phyloP scores from a whole-genome alignment of 2,888 invertebrate species.

The Andrena hattorfiana region DNA sequence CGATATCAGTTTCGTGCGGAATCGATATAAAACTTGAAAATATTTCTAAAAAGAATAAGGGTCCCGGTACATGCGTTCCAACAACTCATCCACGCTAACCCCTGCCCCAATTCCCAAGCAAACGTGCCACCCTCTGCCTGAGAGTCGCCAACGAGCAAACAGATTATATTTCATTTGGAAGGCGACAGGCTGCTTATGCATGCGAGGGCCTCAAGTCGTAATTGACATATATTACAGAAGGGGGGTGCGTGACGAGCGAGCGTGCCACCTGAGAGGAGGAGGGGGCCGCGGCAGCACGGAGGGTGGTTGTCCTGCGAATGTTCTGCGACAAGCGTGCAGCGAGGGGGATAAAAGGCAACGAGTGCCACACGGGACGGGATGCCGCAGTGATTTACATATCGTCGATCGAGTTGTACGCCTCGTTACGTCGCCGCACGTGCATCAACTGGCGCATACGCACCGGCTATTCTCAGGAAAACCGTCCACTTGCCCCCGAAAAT shows the following conservation, averaged over 20 bases:
- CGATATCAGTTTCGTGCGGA: constrained; percentile 27
- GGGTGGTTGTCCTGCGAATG: constrained; percentile 63
- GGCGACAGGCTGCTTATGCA: constrained; percentile 29
- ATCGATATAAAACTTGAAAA: background rate
- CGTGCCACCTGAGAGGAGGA: constrained; percentile 12
- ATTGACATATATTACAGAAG: constrained; percentile 57
- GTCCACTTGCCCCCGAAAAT: constrained; percentile 33
- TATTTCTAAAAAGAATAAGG: background rate
- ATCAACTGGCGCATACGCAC: constrained; percentile 32
- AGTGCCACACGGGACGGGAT: constrained; percentile 57
- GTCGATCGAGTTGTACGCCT: constrained; percentile 50
- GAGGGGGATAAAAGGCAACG: constrained; percentile 56
- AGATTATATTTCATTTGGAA: constrained; percentile 26
- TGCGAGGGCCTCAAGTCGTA: constrained; percentile 45
- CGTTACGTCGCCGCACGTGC: background rate
- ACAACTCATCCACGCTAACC: background rate
- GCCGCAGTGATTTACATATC: constrained; percentile 73
- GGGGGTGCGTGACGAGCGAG: constrained; percentile 59
- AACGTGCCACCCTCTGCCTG: background rate
- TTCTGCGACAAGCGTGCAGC: constrained; percentile 57
- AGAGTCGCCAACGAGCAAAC: background rate
- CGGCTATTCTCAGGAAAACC: constrained; percentile 3
- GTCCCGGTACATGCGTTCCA: background rate
- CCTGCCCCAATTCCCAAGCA: background rate
- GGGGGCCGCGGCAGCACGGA: constrained; percentile 5